phyloP scores from a whole-genome alignment of 2,888 invertebrate genomes.

The Thymelicus acteon region DNA sequence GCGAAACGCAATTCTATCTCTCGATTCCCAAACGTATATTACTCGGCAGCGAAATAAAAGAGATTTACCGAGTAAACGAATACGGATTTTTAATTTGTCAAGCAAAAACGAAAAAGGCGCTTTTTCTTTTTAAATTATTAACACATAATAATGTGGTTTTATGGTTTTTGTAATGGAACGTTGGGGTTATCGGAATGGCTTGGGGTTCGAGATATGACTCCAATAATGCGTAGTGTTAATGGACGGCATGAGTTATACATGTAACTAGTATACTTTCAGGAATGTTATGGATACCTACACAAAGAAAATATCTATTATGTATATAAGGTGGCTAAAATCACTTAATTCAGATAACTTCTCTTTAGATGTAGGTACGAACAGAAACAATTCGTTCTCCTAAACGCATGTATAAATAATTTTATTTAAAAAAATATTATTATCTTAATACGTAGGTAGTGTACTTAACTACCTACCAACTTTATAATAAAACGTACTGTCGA shows the following conservation, averaged over 20 bases:
- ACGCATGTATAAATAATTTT: no score
- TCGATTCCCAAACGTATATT: slow-evolving; percentile 50
- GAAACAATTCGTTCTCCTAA: no score
- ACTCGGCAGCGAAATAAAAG: slow-evolving; percentile 51
- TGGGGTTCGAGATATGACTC: slow-evolving; percentile 70
- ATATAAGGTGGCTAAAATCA: no score
- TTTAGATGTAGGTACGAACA: no score
- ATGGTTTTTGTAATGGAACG: slow-evolving; percentile 82
- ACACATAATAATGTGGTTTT: slow-evolving; percentile 84
- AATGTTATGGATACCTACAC: no score
- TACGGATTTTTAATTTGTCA: slow-evolving; percentile 71
- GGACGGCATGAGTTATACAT: slow-evolving; percentile 55
- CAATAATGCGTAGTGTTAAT: slow-evolving; percentile 78
- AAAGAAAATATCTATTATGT: no score
- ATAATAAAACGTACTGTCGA: no score
- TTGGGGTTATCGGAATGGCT: slow-evolving; percentile 70
- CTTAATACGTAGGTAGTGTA: no score
- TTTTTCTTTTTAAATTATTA: slow-evolving; percentile 80
- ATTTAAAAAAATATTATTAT: no score
- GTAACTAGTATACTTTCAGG: no score
- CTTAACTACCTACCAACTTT: no score
- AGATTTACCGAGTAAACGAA: slow-evolving; percentile 58
- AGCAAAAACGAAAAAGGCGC: slow-evolving; percentile 56
- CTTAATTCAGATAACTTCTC: no score
- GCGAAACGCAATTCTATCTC: slow-evolving; percentile 59